Evolutionary conservation across 2,888 invertebrate genomes (phyloP).

Genomic region (Zygogramma bicolorata): DNA sequence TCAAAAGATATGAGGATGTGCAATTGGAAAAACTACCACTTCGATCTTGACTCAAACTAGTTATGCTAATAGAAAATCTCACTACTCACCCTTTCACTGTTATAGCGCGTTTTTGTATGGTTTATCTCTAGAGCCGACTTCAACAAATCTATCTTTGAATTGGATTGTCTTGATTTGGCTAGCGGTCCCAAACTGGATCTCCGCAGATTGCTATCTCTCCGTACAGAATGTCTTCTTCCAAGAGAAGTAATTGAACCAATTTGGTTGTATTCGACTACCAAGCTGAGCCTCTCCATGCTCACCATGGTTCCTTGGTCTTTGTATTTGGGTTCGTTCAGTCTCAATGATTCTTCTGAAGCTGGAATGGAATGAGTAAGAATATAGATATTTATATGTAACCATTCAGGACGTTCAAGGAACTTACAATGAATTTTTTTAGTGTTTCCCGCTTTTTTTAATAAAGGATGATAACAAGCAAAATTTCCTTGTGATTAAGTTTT

Average conservation of each 20-base stretch:
- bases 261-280: slow-evolving; percentile 82
- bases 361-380: too few relatives aligned
- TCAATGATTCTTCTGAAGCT: slow-evolving; percentile 70
- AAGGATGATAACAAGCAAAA: too few relatives aligned
- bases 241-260: slow-evolving; percentile 81
- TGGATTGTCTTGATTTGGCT: slow-evolving; percentile 68
- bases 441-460: too few relatives aligned
- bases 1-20: too few relatives aligned
- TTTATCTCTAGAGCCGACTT: slow-evolving; percentile 79
- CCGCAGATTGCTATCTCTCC: slow-evolving; percentile 66
- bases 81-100: slow-evolving; percentile 25
- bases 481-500: too few relatives aligned
- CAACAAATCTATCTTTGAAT: slow-evolving; percentile 76
- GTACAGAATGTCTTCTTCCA: slow-evolving; percentile 66
- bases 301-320: slow-evolving; percentile 80
- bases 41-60: too few relatives aligned
- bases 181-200: slow-evolving; percentile 72
- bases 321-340: slow-evolving; percentile 72
- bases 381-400: too few relatives aligned
- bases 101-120: slow-evolving; percentile 57
- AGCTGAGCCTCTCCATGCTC: slow-evolving; percentile 78
- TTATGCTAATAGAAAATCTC: neutral
- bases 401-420: too few relatives aligned
- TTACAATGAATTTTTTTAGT: too few relatives aligned
- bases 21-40: too few relatives aligned